Evolutionary conservation across 2,797 vertebrate species (phyloP), one percentile per base, ranked within the genome.

Genomic region (Chelmon rostratus): DNA sequence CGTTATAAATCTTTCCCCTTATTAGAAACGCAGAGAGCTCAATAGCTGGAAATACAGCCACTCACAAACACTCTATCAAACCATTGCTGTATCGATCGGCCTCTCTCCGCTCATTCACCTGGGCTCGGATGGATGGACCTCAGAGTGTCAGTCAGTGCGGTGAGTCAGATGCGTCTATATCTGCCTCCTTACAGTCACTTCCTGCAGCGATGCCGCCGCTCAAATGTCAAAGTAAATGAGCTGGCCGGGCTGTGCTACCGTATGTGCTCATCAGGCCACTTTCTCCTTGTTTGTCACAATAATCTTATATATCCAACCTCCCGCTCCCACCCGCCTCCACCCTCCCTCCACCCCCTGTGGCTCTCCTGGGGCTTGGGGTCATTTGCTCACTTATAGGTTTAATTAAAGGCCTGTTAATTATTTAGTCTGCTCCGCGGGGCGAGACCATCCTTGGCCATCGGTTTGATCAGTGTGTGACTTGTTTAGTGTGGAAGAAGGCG

Each of bases 321-420:
- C 6, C 76, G 63, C 64, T 50, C 21, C 46, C 66, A 65, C 72
- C 28, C 21, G n/a, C 81, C 57, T 54, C 49, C 38, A 16, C 64
- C 33, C 28, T n/a, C 15, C 64, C 25, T 42, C 35, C 37, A 37
- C 68, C 79, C 72, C 84, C 75, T 18, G 54, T 49, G 31, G 78
- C 78, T 81, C 83, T 78, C 84, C 66, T 37, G 83, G 53, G 84
- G 70, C 70, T 79, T 18, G 37, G 81, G 92, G 90, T 94, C 89
- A 93, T 93, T 91, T 84, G 71, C 85, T 90, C 69, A 7, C 91
- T 94, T 93, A 92, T 90, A 89, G 86, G 89, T 94, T 94, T 95
- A 95, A 96, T 96, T 95, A 95, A 92, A 90, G 88, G 59, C 59
- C 89, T 44, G 83, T 95, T 93, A 94, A 96, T 96, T 94, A 95